Evolutionary conservation across 2,113 vertebrate genomes (phyloP), one percentile per base, ranked within the genome.

Genomic region (Struthio camelus): DNA sequence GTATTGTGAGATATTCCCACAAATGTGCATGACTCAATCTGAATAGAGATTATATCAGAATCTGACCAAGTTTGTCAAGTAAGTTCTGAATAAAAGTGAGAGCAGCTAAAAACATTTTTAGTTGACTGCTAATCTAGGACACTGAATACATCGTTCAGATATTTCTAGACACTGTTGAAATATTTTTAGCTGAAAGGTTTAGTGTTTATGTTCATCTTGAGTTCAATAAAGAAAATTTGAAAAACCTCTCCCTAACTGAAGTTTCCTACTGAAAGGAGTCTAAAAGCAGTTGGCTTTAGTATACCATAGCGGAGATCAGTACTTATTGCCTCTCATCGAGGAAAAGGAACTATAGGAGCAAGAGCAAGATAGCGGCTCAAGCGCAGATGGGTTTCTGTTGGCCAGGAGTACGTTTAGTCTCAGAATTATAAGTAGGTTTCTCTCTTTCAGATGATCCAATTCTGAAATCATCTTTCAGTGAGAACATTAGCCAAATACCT

Each of bases 11-110:
- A 87, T 77, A 87, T 34, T 77, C 44, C 62, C 66, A 66, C 40
- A 59, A 82, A 77, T 13, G 58, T 85, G 23, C 40, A 40, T 42
- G 32, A 53, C 90, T 86, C 6, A 2, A 32, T 48, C 36, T 48
- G 64, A 75, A 51, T 70, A 87, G 22, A 38, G 8, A 11, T 64
- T 89, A n/a, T 23, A 78, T 85, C 87, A 93, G 54, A 85, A 78
- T 15, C 53, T 48, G 64, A 80, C 64, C 20, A 53, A 67, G 59
- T 75, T 89, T 62, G 27, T 85, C 32, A 61, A 95, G 59, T 46
- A 94, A 83, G 85, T 80, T 95, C 46, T 80, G 87, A 89, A 80
- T 78, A 94, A 89, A 91, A 77, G 25, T 58, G 38, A 90, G 34
- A 82, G 34, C 27, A 91, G 48, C 51, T 54, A 89, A 82, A 93